These are phyloP conservation scores for Conus betulinus DNA, from an alignment of 1,140 invertebrate genomes.

Conservation along the genomic window DNA sequence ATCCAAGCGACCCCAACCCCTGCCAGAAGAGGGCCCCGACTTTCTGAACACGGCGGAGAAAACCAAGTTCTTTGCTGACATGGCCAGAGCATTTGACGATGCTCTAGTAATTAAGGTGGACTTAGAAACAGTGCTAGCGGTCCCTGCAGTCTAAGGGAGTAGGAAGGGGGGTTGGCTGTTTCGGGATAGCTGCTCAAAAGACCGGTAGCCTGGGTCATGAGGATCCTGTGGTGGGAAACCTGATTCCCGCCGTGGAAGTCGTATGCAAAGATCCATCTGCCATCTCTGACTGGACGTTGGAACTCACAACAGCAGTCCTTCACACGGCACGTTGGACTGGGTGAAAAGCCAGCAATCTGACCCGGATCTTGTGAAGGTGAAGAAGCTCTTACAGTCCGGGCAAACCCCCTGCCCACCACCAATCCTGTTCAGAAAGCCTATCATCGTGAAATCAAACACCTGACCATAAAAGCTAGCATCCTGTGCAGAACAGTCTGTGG, in stretches of 20 bases:
- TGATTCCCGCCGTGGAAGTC: background rate
- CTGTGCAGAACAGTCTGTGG: background rate
- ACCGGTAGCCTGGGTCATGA: too few species aligned
- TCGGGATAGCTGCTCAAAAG: too few species aligned
- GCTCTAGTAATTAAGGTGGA: background rate
- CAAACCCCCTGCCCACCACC: background rate
- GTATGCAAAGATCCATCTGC: background rate
- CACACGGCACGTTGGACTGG: background rate
- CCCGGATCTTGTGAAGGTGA: too few species aligned
- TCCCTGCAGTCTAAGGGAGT: background rate
- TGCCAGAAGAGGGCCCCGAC: background rate
- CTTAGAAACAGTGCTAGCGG: background rate
- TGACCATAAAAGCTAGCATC: background rate
- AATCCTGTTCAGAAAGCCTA: background rate
- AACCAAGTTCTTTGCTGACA: background rate
- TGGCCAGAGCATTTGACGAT: conserved; percentile 3
- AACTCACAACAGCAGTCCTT: background rate
- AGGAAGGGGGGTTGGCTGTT: background rate
- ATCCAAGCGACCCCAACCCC: background rate
- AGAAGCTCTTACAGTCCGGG: too few species aligned
- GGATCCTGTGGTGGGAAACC: background rate
- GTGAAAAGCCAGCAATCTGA: too few species aligned
- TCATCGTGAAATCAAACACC: background rate
- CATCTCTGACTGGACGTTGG: background rate
- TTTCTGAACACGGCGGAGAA: background rate